Evolutionary conservation across 2,113 vertebrate species (phyloP).

Genomic region (Triplophysa siluroides): DNA sequence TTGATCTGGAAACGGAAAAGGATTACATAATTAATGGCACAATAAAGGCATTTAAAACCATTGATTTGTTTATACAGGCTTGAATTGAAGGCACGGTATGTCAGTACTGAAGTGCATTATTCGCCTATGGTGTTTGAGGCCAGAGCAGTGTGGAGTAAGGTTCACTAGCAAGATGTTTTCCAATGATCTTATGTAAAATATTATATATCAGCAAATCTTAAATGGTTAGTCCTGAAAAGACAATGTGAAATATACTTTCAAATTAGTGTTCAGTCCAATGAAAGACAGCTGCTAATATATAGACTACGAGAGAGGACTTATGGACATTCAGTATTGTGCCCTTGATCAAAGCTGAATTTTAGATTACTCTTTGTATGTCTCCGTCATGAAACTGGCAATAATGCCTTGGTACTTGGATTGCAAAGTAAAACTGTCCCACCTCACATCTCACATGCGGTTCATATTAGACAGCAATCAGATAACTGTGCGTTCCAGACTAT

Average conservation of each 20-base stretch:
- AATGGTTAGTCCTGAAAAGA: background rate
- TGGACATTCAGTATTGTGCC: background rate
- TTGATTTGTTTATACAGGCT: slow-evolving; percentile 52
- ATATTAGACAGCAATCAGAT: slow-evolving; percentile 14
- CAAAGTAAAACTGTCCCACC: slow-evolving; percentile 33
- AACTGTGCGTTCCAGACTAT: slow-evolving; percentile 10
- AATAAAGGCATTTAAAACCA: slow-evolving; percentile 65
- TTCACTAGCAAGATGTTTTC: background rate
- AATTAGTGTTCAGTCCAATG: background rate
- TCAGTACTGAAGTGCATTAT: slow-evolving; percentile 44
- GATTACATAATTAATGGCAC: slow-evolving; percentile 73
- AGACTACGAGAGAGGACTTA: background rate
- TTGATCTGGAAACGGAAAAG: slow-evolving; percentile 72
- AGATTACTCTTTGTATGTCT: background rate
- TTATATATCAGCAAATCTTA: too few relatives aligned
- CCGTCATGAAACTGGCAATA: background rate
- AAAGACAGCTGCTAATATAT: slow-evolving; percentile 19
- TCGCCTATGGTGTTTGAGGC: background rate
- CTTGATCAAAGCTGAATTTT: background rate
- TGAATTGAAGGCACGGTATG: slow-evolving; percentile 47
- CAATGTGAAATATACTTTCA: background rate
- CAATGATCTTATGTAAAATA: background rate
- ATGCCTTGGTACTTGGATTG: background rate
- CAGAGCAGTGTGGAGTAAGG: slow-evolving; percentile 3
- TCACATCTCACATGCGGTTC: slow-evolving; percentile 22